Base-by-base conservation (phyloP, 2,797 vertebrate species). In the Anguilla megastoma region DNA sequence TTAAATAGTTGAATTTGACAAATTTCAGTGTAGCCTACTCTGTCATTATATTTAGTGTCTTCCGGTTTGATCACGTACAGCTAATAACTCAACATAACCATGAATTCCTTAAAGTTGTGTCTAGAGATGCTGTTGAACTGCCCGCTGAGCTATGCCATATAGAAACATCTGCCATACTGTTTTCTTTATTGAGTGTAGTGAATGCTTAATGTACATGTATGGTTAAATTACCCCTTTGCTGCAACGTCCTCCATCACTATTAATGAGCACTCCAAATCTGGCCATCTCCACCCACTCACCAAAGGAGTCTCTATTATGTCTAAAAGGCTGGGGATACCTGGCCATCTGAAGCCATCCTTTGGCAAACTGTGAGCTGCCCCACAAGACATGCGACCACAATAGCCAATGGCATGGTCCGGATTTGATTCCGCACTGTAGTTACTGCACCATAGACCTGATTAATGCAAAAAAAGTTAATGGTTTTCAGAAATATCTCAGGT, bases 41-140 rank as follows among this genome's bases (percentile, higher is more conserved):
- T 6, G 60, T 18, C 60, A 63, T 63, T 63, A 21, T 3, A 86
- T 58, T 58, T 63, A n/a, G 58, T 69, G 41, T 58, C 33, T 45
- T 58, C 66, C 66, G 16, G 56, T 58, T 69, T n/a, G 33, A 63
- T 69, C 58, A 41, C 5, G 1, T 63, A 7, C 41, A 86, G 85
- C 60, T 63, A 58, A 56, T 86, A 36, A 86, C 66, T 18, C 58
- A 86, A 63, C 58, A 66, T 63, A 63, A 33, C 58, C 56, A 63
- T 27, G 45, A 69, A 63, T 63, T 86, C 58, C 58, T 63, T 58
- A 16, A 56, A 56, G 50, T n/a, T 84, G 30, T 84, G 21, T 84
- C n/a, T 33, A 24, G 45, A 86, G 7, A 41, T 58, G 9, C 84
- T 36, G 56, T 60, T 36, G 54, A 85, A 16, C 30, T 14, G 1